Evolutionary conservation across 2,113 vertebrate genomes (phyloP).

Genomic region (Pristiophorus japonicus): DNA sequence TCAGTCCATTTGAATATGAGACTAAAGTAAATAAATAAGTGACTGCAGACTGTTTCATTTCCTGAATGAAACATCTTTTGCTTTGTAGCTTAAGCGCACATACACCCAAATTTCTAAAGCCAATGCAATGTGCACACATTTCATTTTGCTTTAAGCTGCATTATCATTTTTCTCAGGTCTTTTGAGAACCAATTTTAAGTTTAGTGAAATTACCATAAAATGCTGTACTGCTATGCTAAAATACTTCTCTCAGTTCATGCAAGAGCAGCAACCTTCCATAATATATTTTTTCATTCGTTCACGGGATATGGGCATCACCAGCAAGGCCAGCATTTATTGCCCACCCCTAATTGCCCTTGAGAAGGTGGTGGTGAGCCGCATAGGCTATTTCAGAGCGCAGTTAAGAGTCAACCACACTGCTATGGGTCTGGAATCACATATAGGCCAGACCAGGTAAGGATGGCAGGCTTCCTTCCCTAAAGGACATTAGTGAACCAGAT

Average conservation of each 20-base stretch:
- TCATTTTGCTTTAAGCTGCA: neutral
- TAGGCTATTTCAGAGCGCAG: no score
- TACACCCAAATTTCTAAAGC: neutral
- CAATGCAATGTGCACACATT: neutral
- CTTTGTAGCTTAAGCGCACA: neutral
- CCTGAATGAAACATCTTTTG: neutral
- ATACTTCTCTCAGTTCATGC: neutral
- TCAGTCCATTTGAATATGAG: neutral
- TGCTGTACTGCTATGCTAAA: neutral
- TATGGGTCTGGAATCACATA: no score
- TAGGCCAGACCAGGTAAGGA: no score
- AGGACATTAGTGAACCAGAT: no score
- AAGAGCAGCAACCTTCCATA: neutral
- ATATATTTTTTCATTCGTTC: no score
- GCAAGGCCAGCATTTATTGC: no score
- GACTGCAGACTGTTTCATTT: constrained; percentile 5
- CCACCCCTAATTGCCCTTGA: no score
- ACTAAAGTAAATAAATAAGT: neutral
- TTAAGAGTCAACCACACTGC: no score
- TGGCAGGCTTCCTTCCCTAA: no score
- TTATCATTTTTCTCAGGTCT: neutral
- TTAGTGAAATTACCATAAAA: neutral
- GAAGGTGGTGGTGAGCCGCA: no score
- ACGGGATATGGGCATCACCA: no score
- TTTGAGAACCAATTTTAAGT: neutral